Evolutionary conservation across 1,140 invertebrate species (phyloP).

Genomic region (Pogonognathellus flavescens): DNA sequence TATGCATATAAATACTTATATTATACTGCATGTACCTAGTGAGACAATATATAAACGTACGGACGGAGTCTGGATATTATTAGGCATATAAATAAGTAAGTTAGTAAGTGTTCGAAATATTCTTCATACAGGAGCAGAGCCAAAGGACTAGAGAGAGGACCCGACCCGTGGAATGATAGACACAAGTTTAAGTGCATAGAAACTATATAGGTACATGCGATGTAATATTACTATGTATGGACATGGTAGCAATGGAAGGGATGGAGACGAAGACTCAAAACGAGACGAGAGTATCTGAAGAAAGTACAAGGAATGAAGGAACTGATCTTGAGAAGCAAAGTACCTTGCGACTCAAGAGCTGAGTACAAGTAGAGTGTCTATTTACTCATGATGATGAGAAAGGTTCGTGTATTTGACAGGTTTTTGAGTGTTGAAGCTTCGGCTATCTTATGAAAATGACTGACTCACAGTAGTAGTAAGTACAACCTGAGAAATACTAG

Average conservation of each 20-base stretch:
- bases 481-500: no score
- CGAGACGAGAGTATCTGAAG: background rate
- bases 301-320: background rate
- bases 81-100: no score
- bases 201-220: background rate
- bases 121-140: background rate
- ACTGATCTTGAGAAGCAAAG: constrained; percentile 26
- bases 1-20: background rate
- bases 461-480: background rate
- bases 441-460: constrained; percentile 39
- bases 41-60: no score
- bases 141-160: background rate
- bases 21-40: background rate
- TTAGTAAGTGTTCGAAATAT: background rate
- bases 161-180: background rate
- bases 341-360: constrained; percentile 24
- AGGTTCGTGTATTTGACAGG: constrained; percentile 46
- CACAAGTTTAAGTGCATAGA: background rate
- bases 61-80: no score
- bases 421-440: constrained; percentile 43
- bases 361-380: constrained; percentile 27
- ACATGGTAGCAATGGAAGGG: background rate
- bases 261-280: background rate
- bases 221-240: background rate
- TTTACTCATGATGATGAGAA: constrained; percentile 50